A percentile compares a stretch with the other conserved stretches of the same genome.
Conservation (phyloP, 2,797 vertebrate genomes). For the Leptoclinus maculatus region DNA sequence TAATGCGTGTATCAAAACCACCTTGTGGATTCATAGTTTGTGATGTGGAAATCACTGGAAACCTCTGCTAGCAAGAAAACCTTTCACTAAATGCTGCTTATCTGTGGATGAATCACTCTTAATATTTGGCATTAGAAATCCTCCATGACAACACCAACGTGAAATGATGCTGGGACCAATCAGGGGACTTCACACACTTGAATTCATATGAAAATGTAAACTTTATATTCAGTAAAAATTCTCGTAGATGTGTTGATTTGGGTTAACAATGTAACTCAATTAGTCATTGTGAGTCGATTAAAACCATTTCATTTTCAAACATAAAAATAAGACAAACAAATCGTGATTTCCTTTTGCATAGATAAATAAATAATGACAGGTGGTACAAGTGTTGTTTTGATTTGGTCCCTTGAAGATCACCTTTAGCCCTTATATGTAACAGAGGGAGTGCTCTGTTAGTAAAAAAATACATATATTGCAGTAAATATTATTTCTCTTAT, state of each 20-base stretch:
- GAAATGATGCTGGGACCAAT: neutral
- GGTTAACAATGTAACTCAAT: neutral
- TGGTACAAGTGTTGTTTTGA: neutral
- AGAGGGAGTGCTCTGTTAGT: neutral
- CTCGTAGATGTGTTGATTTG: neutral
- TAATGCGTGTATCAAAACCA: neutral
- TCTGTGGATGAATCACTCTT: neutral
- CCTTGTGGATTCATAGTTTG: neutral
- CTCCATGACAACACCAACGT: neutral
- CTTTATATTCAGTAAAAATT: slow-evolving; percentile 12
- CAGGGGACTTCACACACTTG: neutral
- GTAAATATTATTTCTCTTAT: neutral
- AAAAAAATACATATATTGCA: neutral
- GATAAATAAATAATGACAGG: neutral
- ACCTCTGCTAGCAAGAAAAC: neutral
- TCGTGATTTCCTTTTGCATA: neutral
- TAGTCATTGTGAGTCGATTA: neutral
- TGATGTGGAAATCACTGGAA: neutral
- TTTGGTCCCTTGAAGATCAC: slow-evolving; percentile 10
- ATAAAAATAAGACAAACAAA: neutral
- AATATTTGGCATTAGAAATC: neutral
- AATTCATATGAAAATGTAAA: slow-evolving; percentile 10
- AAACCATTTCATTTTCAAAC: neutral
- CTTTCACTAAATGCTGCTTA: neutral
- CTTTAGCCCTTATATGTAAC: neutral